phyloP scores from a whole-genome alignment of 2,888 invertebrate genomes.

The Calameuta idolon region DNA sequence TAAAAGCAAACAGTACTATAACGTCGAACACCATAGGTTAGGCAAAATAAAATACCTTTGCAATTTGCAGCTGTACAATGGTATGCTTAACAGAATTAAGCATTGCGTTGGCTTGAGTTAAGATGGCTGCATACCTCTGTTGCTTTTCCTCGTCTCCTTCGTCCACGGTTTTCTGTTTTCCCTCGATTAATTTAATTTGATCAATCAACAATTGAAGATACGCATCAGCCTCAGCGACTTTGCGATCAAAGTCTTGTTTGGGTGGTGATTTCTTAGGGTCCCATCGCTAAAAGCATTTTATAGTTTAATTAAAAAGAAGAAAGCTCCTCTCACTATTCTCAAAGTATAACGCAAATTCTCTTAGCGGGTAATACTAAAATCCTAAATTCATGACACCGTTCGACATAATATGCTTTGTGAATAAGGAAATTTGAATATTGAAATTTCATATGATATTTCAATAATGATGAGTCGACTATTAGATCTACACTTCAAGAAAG shows the following conservation, averaged over 20 bases:
- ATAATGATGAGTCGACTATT: background rate
- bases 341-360: background rate
- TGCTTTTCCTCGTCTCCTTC: slow-evolving; percentile 48
- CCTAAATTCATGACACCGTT: background rate
- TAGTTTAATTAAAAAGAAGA: background rate
- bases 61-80: slow-evolving; percentile 97
- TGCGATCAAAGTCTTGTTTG: slow-evolving; percentile 79
- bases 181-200: slow-evolving; percentile 79
- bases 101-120: slow-evolving; percentile 77
- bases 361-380: background rate
- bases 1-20: background rate
- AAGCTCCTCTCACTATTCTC: background rate
- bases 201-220: slow-evolving; percentile 96
- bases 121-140: slow-evolving; percentile 51
- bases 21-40: background rate
- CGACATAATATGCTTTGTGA: background rate
- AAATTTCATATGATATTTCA: background rate
- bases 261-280: slow-evolving; percentile 72
- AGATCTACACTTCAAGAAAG: background rate
- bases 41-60: slow-evolving; percentile 78
- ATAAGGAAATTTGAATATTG: background rate
- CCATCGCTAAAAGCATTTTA: slow-evolving; percentile 64
- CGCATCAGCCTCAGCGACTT: slow-evolving; percentile 94
- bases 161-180: slow-evolving; percentile 44
- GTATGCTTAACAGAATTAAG: slow-evolving; percentile 98